Evolutionary conservation across 2,888 invertebrate species (phyloP).

Genomic region (Fragum whitleyi): DNA sequence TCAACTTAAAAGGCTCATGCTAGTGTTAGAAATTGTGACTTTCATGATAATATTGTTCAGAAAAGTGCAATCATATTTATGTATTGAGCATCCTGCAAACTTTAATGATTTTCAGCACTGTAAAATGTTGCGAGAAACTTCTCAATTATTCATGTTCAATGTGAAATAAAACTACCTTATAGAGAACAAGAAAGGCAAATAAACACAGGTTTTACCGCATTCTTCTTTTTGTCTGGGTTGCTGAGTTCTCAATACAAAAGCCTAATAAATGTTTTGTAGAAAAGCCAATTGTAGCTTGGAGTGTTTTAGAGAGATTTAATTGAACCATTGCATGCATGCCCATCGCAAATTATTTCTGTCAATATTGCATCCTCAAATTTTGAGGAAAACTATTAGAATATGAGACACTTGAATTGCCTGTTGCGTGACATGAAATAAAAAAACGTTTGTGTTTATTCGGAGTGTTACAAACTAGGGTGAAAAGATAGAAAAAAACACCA

Average conservation of each 20-base stretch:
- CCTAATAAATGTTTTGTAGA: conserved; percentile 38
- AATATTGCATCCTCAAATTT: conserved; percentile 24
- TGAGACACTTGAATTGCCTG: conserved; percentile 26
- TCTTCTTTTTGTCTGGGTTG: background rate
- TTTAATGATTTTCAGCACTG: background rate
- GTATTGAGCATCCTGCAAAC: background rate
- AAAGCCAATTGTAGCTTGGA: conserved; percentile 39
- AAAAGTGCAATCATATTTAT: too few species aligned
- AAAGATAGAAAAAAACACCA: background rate
- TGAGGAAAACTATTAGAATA: conserved; percentile 31
- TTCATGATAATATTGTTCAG: too few species aligned
- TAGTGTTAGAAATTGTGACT: too few species aligned
- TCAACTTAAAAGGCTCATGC: too few species aligned
- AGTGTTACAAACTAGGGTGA: background rate
- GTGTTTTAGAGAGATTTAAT: conserved; percentile 46
- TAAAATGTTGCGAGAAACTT: background rate
- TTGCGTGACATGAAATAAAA: conserved; percentile 10
- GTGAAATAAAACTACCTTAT: conserved; percentile 16
- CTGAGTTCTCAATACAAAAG: conserved; percentile 24
- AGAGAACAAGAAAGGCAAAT: conserved; percentile 5
- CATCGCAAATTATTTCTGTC: conserved; percentile 33
- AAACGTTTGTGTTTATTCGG: background rate
- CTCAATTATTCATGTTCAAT: conserved; percentile 28
- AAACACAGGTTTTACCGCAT: conserved; percentile 8
- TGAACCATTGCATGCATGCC: conserved; percentile 46